phyloP scores from a whole-genome alignment of 2,113 vertebrate genomes.

The Anoplopoma fimbria region DNA sequence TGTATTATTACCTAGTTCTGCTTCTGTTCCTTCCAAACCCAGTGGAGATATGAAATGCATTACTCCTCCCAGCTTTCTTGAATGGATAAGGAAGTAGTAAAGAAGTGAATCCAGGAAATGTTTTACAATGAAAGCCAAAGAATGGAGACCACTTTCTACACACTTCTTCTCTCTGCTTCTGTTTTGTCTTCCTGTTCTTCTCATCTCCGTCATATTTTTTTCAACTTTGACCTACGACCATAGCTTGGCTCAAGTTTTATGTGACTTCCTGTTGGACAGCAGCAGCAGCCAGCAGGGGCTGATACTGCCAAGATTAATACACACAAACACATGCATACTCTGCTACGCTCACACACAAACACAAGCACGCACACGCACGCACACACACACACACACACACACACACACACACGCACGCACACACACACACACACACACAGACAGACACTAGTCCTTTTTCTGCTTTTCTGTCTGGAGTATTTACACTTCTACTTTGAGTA shows the following conservation, averaged over 20 bases:
- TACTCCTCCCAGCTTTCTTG: not conserved
- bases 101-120: not conserved
- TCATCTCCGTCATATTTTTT: slow-evolving; percentile 29
- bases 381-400: not conserved
- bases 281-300: slow-evolving; percentile 41
- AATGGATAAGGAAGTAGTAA: not conserved
- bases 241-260: slow-evolving; percentile 26
- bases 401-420: slow-evolving; percentile 20
- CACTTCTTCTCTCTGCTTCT: not conserved
- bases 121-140: not conserved
- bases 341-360: not conserved
- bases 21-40: not conserved
- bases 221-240: slow-evolving; percentile 47
- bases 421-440: not conserved
- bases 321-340: not conserved
- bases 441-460: not conserved
- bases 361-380: slow-evolving; percentile 12
- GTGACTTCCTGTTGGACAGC: slow-evolving; percentile 58
- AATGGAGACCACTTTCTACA: not conserved
- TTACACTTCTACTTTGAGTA: not conserved
- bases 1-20: not conserved
- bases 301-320: slow-evolving; percentile 58
- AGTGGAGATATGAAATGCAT: not conserved
- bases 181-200: slow-evolving; percentile 7
- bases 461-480: not conserved